phyloP scores from a whole-genome alignment of 2,888 invertebrate species.

The Phengaris arion region DNA sequence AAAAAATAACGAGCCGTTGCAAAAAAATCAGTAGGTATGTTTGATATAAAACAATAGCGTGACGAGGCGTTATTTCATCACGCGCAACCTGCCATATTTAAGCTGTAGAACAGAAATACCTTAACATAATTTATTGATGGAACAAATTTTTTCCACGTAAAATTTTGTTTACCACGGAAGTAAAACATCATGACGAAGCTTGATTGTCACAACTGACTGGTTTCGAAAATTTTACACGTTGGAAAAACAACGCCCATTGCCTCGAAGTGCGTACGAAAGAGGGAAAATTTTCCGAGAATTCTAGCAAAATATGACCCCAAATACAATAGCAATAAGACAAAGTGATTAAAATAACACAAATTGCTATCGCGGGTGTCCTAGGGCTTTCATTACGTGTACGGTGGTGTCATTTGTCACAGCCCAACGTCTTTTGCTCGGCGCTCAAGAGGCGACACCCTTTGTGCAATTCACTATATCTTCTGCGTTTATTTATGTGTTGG shows the following conservation, averaged over 20 bases:
- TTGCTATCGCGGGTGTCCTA: conserved; percentile 53
- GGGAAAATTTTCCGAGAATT: background rate
- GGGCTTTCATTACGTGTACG: conserved; percentile 49
- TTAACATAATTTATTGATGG: background rate
- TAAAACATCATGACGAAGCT: conserved; percentile 14
- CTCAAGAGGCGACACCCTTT: conserved; percentile 62
- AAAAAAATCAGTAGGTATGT: background rate
- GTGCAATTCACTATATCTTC: conserved; percentile 59
- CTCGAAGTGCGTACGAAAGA: background rate
- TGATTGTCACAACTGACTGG: conserved; percentile 12
- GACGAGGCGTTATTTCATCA: background rate
- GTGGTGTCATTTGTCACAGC: conserved; percentile 62
- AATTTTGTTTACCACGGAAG: conserved; percentile 4
- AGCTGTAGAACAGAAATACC: background rate
- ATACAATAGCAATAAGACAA: conserved; percentile 31
- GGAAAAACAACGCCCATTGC: background rate
- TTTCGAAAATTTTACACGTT: conserved; percentile 14
- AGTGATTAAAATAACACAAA: conserved; percentile 51
- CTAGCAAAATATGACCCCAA: background rate
- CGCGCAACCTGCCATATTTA: background rate
- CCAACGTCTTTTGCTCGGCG: conserved; percentile 65
- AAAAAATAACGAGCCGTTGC: background rate
- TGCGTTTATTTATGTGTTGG: conserved; percentile 15
- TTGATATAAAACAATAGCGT: background rate
- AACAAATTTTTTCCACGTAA: background rate